Evolutionary conservation across 2,888 invertebrate species (phyloP).

Genomic region (Stratiomys singularior): DNA sequence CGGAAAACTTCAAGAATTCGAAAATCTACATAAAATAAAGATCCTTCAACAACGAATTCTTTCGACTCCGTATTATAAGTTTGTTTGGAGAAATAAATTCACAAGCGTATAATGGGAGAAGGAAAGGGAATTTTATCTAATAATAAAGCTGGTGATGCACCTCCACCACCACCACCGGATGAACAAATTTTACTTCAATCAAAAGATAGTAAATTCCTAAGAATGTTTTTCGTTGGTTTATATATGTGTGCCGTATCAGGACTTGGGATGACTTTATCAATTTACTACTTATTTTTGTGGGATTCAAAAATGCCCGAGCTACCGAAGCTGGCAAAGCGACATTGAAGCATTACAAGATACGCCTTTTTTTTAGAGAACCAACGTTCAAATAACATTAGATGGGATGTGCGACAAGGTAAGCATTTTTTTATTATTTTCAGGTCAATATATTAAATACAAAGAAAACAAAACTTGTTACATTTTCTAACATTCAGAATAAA

Average conservation of each 20-base stretch:
- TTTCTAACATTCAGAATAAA: no score
- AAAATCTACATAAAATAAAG: no score
- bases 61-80: no score
- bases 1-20: constrained; percentile 29
- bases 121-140: not conserved
- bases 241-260: constrained; percentile 63
- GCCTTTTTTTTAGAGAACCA: not conserved
- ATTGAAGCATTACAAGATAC: constrained; percentile 52
- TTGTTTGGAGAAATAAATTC: no score
- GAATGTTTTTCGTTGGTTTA: constrained; percentile 59
- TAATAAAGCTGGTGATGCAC: not conserved
- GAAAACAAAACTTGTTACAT: no score
- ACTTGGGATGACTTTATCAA: constrained; percentile 61
- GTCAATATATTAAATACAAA: no score
- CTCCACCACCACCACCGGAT: not conserved
- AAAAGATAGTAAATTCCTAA: constrained; percentile 60
- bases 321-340: constrained; percentile 61
- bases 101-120: not conserved
- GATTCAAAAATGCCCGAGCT: constrained; percentile 63
- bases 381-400: not conserved
- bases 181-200: not conserved
- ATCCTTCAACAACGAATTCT: no score
- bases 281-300: constrained; percentile 63
- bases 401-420: not conserved
- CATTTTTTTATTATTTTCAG: no score